Conservation (phyloP, 2,113 vertebrate species). For the Ondatra zibethicus region DNA sequence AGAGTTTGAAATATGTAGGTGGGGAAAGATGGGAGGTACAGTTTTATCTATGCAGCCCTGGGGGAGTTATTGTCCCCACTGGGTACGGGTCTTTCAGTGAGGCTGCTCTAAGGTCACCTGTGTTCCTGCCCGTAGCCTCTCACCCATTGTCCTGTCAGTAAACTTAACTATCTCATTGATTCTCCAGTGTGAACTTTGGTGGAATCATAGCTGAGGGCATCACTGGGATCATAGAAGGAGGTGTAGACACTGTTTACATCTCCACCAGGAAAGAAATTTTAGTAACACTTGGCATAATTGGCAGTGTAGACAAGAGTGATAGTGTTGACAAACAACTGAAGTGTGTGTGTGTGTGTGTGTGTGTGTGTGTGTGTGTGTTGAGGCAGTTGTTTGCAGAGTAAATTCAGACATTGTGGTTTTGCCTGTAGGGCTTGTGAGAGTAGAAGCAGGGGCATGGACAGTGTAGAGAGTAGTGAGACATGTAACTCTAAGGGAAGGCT, state of each 20-base stretch:
- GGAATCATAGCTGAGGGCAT: neutral
- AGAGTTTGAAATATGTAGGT: neutral
- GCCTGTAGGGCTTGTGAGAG: neutral
- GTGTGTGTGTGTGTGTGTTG: neutral
- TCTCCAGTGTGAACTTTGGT: neutral
- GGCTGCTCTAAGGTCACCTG: neutral
- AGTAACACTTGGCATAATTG: neutral
- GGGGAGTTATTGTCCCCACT: neutral
- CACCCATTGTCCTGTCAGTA: neutral
- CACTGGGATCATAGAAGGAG: neutral
- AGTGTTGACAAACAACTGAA: neutral
- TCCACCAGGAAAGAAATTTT: neutral
- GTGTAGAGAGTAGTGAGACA: neutral
- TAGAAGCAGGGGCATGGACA: neutral
- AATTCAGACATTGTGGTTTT: neutral
- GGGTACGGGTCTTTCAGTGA: neutral
- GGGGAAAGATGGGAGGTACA: neutral
- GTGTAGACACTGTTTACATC: neutral
- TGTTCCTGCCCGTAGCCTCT: neutral
- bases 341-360: neutral
- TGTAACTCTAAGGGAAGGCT: neutral
- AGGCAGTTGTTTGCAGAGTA: neutral
- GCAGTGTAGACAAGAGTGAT: neutral
- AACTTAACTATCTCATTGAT: neutral
- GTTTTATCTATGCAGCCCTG: neutral